Evolutionary conservation across 92 coral and sea anemone species (phyloP).

Genomic region (Bergia sp.): DNA sequence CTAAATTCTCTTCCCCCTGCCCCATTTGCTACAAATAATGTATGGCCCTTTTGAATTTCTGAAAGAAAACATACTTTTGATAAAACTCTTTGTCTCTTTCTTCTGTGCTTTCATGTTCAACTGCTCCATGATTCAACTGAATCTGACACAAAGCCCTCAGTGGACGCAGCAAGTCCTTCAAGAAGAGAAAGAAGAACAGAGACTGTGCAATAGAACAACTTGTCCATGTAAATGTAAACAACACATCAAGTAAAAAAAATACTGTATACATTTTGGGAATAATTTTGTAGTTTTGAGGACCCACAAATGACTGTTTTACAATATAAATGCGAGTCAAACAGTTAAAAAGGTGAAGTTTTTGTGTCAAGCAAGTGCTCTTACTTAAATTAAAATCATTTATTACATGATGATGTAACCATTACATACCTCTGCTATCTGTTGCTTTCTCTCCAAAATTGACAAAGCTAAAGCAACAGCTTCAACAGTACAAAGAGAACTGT

Average conservation of each 20-base stretch:
- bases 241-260: neutral
- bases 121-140: slow-evolving; percentile 90
- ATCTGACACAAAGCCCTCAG: slow-evolving; percentile 84
- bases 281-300: no score
- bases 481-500: slow-evolving; percentile 82
- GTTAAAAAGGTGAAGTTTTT: no score
- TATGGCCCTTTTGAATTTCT: neutral
- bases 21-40: no score
- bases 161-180: slow-evolving; percentile 74
- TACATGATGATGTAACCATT: neutral
- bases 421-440: slow-evolving; percentile 79
- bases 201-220: neutral
- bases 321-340: no score
- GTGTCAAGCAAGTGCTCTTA: no score
- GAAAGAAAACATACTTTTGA: slow-evolving; percentile 14
- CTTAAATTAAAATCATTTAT: no score
- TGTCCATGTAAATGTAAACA: neutral
- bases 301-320: no score
- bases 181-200: neutral
- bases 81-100: slow-evolving; percentile 62
- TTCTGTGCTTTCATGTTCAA: slow-evolving; percentile 86
- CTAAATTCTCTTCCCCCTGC: no score
- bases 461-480: slow-evolving; percentile 95
- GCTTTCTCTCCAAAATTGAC: slow-evolving; percentile 73
- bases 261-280: no score